phyloP scores from a whole-genome alignment of 1,140 invertebrate species.

The Hypsibius dujardini region DNA sequence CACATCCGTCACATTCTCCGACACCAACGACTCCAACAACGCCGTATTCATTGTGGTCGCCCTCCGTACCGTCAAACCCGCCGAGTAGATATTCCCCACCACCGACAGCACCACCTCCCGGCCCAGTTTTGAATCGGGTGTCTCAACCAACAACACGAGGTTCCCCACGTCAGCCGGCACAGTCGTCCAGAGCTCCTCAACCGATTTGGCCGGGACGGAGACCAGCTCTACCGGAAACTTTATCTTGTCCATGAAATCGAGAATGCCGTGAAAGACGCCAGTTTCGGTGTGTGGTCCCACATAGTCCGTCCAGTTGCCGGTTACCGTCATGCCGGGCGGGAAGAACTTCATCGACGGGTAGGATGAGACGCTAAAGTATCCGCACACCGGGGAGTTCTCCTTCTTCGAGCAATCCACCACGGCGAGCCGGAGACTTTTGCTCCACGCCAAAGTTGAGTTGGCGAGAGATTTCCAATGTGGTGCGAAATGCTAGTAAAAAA shows the following conservation, averaged over 20 bases:
- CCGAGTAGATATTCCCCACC: not conserved
- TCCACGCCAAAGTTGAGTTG: not conserved
- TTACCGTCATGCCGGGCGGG: not conserved
- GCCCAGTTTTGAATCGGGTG: not conserved
- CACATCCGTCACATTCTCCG: too few species aligned
- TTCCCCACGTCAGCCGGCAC: too few species aligned
- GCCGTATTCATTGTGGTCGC: not conserved
- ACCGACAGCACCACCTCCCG: not conserved
- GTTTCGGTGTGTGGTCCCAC: slow-evolving; percentile 3
- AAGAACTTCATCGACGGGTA: not conserved
- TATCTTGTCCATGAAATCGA: not conserved
- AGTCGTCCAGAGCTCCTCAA: too few species aligned
- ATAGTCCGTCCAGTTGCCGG: not conserved
- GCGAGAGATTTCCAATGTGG: not conserved
- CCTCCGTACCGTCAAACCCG: not conserved
- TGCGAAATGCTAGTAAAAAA: too few species aligned
- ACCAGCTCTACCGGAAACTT: slow-evolving; percentile 1
- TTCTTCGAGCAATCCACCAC: not conserved
- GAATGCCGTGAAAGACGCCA: not conserved
- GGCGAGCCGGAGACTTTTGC: not conserved
- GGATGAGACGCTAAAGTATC: not conserved
- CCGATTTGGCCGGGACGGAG: too few species aligned
- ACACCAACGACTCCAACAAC: too few species aligned
- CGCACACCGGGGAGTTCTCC: not conserved
- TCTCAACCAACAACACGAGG: too few species aligned